phyloP scores from a whole-genome alignment of 1,140 invertebrate species.

The Papilio machaon region DNA sequence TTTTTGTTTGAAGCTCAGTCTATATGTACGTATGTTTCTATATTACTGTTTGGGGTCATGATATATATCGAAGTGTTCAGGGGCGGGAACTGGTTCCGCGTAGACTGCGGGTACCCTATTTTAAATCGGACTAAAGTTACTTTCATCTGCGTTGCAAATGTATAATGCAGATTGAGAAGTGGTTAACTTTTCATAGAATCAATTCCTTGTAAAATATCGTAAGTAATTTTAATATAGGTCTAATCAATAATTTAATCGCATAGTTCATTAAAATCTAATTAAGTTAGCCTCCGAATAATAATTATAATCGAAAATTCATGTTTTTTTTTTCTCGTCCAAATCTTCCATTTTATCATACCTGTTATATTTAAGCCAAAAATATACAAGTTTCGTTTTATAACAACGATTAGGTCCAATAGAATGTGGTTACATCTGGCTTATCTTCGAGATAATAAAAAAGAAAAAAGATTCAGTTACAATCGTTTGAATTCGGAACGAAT shows the following conservation, averaged over 20 bases:
- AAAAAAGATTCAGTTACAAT: constrained; percentile 36
- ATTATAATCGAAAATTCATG: no score
- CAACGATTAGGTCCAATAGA: neutral
- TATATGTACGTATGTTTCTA: constrained; percentile 39
- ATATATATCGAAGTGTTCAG: constrained; percentile 51
- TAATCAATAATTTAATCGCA: neutral
- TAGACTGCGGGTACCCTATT: constrained; percentile 43
- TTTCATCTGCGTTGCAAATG: constrained; percentile 48
- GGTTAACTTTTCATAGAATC: neutral
- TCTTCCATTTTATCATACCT: no score
- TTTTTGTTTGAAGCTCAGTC: constrained; percentile 49
- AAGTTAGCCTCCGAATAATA: neutral
- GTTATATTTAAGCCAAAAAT: neutral
- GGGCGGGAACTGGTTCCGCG: constrained; percentile 49
- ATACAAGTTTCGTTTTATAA: neutral
- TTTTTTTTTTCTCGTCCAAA: no score
- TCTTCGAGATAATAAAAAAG: neutral
- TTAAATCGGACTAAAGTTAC: constrained; percentile 49
- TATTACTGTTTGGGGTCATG: constrained; percentile 50
- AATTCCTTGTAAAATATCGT: constrained; percentile 30
- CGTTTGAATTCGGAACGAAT: constrained; percentile 43
- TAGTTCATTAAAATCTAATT: neutral
- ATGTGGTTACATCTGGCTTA: constrained; percentile 10
- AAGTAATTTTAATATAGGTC: neutral
- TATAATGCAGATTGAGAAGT: neutral